Evolutionary conservation across 2,113 vertebrate genomes (phyloP).

Genomic region (Pituophis catenifer): DNA sequence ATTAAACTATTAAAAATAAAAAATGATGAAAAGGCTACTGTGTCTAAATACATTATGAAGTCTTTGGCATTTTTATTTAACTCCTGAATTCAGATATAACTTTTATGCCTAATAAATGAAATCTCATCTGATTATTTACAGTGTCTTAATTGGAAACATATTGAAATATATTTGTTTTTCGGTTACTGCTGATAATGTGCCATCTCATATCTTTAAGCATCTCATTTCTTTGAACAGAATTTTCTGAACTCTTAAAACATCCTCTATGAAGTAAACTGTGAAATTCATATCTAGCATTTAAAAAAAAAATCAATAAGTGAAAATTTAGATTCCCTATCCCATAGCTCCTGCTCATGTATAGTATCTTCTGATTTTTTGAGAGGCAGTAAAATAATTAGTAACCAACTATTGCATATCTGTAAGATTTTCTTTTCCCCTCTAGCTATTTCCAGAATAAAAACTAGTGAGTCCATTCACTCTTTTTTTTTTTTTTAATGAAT

Average conservation of each 20-base stretch:
- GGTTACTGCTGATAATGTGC: slow-evolving; percentile 10
- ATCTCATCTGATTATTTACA: slow-evolving; percentile 20
- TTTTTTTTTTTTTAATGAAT: not conserved
- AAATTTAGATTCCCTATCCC: not conserved
- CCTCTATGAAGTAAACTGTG: not conserved
- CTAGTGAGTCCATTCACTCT: not conserved
- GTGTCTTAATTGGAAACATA: not conserved
- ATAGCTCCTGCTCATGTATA: not conserved
- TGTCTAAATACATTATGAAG: not conserved
- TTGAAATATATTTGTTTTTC: slow-evolving; percentile 14
- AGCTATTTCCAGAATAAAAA: not conserved
- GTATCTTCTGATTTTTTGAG: not conserved
- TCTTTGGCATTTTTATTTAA: not conserved
- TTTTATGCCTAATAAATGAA: slow-evolving; percentile 9
- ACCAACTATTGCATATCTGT: not conserved
- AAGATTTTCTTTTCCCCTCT: not conserved
- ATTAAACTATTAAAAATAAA: not conserved
- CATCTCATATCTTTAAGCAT: not conserved
- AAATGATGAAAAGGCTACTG: not conserved
- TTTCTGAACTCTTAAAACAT: slow-evolving; percentile 6
- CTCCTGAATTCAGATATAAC: not conserved
- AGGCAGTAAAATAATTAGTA: not conserved
- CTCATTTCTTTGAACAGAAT: not conserved
- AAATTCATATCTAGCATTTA: not conserved
- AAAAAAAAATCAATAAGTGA: too few species aligned